Percentiles rank a stretch among this genome's conserved stretches.
These are phyloP conservation scores for Channallabes apus DNA, from an alignment of 2,797 vertebrate species.

Conservation along the genomic window DNA sequence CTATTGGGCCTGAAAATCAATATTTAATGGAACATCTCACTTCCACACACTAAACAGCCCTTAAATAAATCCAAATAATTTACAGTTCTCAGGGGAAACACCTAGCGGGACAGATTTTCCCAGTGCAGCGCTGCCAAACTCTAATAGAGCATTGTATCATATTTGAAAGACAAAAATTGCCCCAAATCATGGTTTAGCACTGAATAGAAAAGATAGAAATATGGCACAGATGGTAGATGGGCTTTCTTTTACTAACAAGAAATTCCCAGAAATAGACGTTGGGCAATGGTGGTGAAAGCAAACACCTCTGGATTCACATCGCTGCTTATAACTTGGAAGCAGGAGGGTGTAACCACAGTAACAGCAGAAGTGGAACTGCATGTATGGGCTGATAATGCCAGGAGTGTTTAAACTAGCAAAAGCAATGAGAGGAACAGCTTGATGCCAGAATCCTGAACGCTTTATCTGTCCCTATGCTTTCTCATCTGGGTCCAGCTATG, in stretches of 20 bases:
- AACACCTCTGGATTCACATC: conserved; percentile 28
- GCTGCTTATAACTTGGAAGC: background rate
- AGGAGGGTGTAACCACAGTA: conserved; percentile 1
- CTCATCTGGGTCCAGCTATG: background rate
- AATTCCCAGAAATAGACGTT: conserved; percentile 6
- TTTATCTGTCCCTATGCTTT: conserved; percentile 23
- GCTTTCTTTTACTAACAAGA: conserved; percentile 16
- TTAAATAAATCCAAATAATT: conserved; percentile 27
- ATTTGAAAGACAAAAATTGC: conserved; percentile 3
- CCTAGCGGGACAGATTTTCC: conserved; percentile 12
- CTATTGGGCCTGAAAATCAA: conserved; percentile 20
- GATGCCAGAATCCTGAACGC: background rate
- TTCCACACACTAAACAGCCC: conserved; percentile 26
- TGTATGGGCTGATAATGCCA: conserved; percentile 28
- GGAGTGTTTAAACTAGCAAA: conserved; percentile 24
- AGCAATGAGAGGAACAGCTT: background rate
- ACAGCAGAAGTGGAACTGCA: background rate
- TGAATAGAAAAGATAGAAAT: conserved; percentile 4
- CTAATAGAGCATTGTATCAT: background rate
- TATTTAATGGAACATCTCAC: conserved; percentile 40
- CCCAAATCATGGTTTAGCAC: background rate
- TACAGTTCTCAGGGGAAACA: conserved; percentile 16
- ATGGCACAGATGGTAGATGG: background rate
- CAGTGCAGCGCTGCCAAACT: background rate
- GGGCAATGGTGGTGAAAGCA: background rate